Evolutionary conservation across 2,113 vertebrate genomes (phyloP).

Genomic region (Athene cunicularia): DNA sequence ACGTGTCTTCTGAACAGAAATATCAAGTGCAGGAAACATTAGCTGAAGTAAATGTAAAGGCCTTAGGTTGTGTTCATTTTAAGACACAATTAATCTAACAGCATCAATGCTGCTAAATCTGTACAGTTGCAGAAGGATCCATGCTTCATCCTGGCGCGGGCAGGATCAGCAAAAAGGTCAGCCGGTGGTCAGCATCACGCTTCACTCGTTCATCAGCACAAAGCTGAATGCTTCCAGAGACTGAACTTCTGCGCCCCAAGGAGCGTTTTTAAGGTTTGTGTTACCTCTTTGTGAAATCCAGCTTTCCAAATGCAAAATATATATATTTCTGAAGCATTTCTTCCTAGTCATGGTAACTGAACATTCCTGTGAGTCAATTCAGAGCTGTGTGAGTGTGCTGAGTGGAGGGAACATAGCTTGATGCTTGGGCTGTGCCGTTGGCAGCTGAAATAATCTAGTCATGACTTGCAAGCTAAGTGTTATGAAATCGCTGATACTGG

Average conservation of each 20-base stretch:
- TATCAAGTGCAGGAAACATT: neutral
- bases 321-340: neutral
- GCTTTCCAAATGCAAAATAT: neutral
- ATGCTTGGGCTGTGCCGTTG: neutral
- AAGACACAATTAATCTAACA: neutral
- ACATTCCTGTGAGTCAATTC: neutral
- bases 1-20: neutral
- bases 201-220: neutral
- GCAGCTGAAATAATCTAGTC: constrained; percentile 3
- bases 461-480: neutral
- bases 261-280: neutral
- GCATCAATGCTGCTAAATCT: neutral
- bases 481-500: constrained; percentile 13
- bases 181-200: neutral
- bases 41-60: neutral
- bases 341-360: neutral
- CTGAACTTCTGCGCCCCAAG: neutral
- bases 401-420: neutral
- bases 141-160: neutral
- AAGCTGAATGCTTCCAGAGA: neutral
- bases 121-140: neutral
- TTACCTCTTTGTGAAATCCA: neutral
- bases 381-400: neutral
- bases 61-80: neutral
- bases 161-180: neutral